Base-by-base conservation (phyloP, 1,140 invertebrate genomes). In the Hormaphis cornu region DNA sequence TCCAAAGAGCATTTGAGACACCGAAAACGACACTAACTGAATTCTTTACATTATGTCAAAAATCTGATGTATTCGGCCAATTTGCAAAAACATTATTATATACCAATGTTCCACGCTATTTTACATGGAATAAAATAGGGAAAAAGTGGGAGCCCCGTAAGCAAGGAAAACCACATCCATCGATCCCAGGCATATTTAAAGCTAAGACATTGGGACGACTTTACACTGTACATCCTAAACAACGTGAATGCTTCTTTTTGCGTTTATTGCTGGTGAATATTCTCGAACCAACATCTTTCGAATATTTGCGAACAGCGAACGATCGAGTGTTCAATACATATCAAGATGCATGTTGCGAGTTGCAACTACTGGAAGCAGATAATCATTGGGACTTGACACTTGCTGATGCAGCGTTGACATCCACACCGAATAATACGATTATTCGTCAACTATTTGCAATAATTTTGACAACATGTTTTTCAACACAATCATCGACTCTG, bases 371-470 rank as follows among this genome's bases (percentile, higher is more conserved):
- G 30, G 56, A 73, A 70, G 71, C 75, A 63, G 73, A 80, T 24
- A 56, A 76, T 10, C 77, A 74, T 63, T 76, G 74, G 76, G 69
- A 73, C 72, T 30, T 52, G 63, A 71, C 75, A 42, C 56, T 80
- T 59, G 70, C 48, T n/a, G n/a, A n/a, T 58, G 75, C 76, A 54
- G 69, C 71, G 10, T 73, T 70, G 69, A 69, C 74, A 63, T 56
- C 73, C 70, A 53, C 53, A 72, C 75, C 76, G 73, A 71, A 75
- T 22, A 74, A 80, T n/a, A n/a, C n/a, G n/a, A n/a, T n/a, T 75
- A 77, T 82, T 69, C 75, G 77, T 52, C 73, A 74, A 71, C 76
- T 79, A 74, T 80, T 81, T 74, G 75, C 75, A 42, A 78, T 79
- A 50, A 76, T 79, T 72, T 53, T n/a, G n/a, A n/a, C n/a, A n/a